A percentile compares a stretch with the other conserved stretches of the same genome.
These are phyloP conservation scores for Caiman crocodilus DNA, from an alignment of 2,797 vertebrate species.

Conservation along the genomic window DNA sequence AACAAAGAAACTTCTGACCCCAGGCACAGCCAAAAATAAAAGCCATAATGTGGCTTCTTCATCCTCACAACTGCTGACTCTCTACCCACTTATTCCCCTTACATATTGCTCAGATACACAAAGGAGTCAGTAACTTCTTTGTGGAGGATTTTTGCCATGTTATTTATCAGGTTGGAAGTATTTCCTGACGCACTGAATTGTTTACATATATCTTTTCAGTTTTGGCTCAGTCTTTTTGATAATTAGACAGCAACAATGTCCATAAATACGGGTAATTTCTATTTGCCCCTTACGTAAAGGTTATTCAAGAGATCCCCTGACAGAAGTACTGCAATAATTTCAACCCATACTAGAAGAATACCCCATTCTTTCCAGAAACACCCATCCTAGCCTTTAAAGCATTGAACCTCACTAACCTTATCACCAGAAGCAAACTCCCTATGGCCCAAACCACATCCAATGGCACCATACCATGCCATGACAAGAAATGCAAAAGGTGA, in stretches of 20 bases:
- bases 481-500: too few species aligned
- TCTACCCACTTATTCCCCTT: constrained; percentile 18
- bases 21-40: constrained; percentile 66
- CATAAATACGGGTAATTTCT: constrained; percentile 62
- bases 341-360: too few species aligned
- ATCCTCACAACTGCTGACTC: constrained; percentile 51
- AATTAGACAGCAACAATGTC: constrained; percentile 58
- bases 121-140: constrained; percentile 49
- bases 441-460: too few species aligned
- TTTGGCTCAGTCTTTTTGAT: constrained; percentile 60
- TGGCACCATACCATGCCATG: too few species aligned
- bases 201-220: constrained; percentile 26
- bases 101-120: constrained; percentile 31
- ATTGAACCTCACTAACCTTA: too few species aligned
- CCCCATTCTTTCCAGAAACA: too few species aligned
- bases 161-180: constrained; percentile 36
- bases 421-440: too few species aligned
- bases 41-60: constrained; percentile 42
- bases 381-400: too few species aligned
- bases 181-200: constrained; percentile 50
- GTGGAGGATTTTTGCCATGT: constrained; percentile 48
- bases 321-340: neutral
- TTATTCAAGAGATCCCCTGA: constrained; percentile 5
- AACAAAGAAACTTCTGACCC: constrained; percentile 69
- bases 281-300: constrained; percentile 39